A percentile compares a stretch with the other conserved stretches of the same genome.
phyloP scores from a whole-genome alignment of 2,888 invertebrate species.

The Trypoxylon attenuatum region DNA sequence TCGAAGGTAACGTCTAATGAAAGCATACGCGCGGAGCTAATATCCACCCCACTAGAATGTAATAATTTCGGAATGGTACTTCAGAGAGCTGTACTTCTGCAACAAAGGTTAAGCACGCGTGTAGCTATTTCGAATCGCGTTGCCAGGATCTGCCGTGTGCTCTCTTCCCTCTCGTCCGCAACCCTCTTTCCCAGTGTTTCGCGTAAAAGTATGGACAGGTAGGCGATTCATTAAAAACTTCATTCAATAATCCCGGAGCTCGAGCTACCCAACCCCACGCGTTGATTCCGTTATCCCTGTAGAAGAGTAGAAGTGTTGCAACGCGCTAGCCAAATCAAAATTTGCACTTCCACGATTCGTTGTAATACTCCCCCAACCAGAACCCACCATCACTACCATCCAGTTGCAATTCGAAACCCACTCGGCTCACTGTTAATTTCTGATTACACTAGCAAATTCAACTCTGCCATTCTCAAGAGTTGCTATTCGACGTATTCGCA shows the following conservation, averaged over 20 bases:
- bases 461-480: too few relatives aligned
- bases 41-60: constrained; percentile 71
- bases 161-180: too few relatives aligned
- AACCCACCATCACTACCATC: too few relatives aligned
- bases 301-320: neutral
- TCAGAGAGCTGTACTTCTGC: constrained; percentile 59
- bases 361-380: too few relatives aligned
- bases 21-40: constrained; percentile 70
- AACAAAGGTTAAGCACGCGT: constrained; percentile 60
- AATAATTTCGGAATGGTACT: constrained; percentile 72
- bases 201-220: constrained; percentile 10
- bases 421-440: too few relatives aligned
- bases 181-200: neutral
- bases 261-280: constrained; percentile 4
- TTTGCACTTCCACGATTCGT: neutral
- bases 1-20: constrained; percentile 73
- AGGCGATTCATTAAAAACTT: constrained; percentile 45
- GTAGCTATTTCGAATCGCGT: constrained; percentile 54
- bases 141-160: constrained; percentile 30
- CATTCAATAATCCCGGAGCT: constrained; percentile 21
- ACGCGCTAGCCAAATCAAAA: neutral
- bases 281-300: constrained; percentile 29
- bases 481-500: too few relatives aligned
- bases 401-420: too few relatives aligned
- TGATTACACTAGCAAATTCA: too few relatives aligned